Conservation (phyloP, 2,797 vertebrate genomes). For the Loriculus beryllinus region DNA sequence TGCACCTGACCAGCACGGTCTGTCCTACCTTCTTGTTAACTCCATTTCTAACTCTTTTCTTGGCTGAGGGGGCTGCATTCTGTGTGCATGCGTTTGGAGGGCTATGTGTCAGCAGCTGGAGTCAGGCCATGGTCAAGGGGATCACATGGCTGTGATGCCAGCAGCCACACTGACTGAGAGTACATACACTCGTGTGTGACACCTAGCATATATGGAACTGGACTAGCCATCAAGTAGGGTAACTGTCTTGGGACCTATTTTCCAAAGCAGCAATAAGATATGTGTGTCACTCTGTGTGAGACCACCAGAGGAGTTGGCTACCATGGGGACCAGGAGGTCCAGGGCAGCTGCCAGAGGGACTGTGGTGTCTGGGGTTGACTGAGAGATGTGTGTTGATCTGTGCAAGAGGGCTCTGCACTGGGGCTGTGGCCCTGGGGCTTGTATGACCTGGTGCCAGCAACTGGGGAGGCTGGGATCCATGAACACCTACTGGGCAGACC, state of each 20-base stretch:
- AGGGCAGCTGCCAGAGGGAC: background rate
- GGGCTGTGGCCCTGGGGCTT: rapidly evolving
- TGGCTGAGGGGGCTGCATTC: background rate
- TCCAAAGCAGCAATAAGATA: background rate
- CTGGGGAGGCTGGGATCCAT: background rate
- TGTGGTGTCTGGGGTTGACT: rapidly evolving
- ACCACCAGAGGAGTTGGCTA: background rate
- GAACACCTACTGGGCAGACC: background rate
- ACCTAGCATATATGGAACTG: background rate
- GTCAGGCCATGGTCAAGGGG: background rate
- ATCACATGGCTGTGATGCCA: background rate
- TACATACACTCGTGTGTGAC: background rate
- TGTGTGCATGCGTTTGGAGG: background rate
- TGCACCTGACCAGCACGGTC: background rate
- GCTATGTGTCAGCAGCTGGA: background rate
- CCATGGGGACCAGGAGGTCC: background rate
- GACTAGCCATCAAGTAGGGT: background rate
- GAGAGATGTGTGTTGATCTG: background rate
- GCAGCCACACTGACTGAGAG: background rate
- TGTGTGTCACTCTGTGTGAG: background rate
- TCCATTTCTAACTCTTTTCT: background rate
- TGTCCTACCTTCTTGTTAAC: background rate
- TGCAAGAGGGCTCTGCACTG: background rate
- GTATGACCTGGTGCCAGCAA: background rate
- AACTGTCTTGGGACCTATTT: background rate